phyloP scores from a whole-genome alignment of 2,113 vertebrate species.

The Sialia sialis region DNA sequence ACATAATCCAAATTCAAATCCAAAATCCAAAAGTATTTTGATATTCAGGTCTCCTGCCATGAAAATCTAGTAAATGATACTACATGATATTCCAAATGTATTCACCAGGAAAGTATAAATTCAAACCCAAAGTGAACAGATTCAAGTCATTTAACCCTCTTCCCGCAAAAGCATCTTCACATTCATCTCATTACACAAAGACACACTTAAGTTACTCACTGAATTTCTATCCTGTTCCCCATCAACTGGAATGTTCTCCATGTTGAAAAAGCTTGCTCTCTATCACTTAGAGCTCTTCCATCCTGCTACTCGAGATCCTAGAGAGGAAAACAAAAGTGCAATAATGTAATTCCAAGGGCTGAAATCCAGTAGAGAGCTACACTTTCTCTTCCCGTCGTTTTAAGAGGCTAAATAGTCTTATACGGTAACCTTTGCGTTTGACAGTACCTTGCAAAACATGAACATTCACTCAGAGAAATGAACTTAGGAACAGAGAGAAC shows the following conservation, averaged over 20 bases:
- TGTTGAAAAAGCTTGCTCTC: constrained; percentile 52
- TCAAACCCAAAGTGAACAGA: neutral
- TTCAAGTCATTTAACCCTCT: neutral
- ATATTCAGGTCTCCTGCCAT: neutral
- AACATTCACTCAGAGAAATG: neutral
- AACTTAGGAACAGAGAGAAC: neutral
- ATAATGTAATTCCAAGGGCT: neutral
- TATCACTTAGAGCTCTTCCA: constrained; percentile 58
- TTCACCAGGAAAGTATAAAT: neutral
- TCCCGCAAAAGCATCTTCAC: neutral
- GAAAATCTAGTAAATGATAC: neutral
- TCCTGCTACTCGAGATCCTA: constrained; percentile 45
- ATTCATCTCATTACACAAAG: neutral
- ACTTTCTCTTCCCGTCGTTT: neutral
- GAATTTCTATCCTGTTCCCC: constrained; percentile 71
- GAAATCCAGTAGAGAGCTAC: neutral
- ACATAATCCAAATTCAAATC: neutral
- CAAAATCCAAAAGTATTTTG: neutral
- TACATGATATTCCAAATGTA: neutral
- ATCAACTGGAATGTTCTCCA: constrained; percentile 67
- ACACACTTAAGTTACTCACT: constrained; percentile 66
- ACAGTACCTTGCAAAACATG: neutral
- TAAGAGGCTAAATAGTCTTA: neutral
- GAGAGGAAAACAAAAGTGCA: neutral
- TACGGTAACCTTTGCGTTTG: neutral